Evolutionary conservation across 2,797 vertebrate genomes (phyloP).

Genomic region (Saxicola maurus): DNA sequence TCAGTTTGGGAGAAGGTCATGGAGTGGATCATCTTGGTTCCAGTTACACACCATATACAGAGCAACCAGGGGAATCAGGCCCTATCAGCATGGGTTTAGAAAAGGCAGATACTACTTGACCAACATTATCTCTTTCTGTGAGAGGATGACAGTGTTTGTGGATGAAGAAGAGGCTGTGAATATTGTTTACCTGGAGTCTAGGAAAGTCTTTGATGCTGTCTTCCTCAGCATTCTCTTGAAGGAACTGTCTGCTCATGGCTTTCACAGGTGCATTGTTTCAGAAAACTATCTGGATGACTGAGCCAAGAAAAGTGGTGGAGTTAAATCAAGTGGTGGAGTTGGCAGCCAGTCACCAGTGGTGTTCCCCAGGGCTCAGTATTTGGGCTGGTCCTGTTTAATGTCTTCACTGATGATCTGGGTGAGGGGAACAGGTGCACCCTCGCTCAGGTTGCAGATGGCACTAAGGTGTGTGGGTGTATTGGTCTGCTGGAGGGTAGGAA

Average conservation of each 20-base stretch:
- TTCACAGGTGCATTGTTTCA: neutral
- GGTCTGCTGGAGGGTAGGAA: neutral
- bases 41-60: neutral
- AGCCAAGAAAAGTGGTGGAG: too few species aligned
- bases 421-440: too few species aligned
- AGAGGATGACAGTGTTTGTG: neutral
- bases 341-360: too few species aligned
- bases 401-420: too few species aligned
- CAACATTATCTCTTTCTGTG: neutral
- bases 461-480: too few species aligned
- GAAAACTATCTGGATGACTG: too few species aligned
- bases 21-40: neutral
- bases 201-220: neutral
- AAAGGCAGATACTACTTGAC: neutral
- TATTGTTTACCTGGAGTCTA: neutral
- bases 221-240: neutral
- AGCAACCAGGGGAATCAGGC: neutral
- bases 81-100: rapidly evolving
- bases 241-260: neutral
- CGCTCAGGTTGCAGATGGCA: too few species aligned
- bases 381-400: too few species aligned
- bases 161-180: neutral
- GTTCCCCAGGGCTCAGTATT: too few species aligned
- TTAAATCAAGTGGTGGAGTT: too few species aligned
- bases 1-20: neutral